phyloP scores from a whole-genome alignment of 1,140 invertebrate species.

The Mactra quadrangularis region DNA sequence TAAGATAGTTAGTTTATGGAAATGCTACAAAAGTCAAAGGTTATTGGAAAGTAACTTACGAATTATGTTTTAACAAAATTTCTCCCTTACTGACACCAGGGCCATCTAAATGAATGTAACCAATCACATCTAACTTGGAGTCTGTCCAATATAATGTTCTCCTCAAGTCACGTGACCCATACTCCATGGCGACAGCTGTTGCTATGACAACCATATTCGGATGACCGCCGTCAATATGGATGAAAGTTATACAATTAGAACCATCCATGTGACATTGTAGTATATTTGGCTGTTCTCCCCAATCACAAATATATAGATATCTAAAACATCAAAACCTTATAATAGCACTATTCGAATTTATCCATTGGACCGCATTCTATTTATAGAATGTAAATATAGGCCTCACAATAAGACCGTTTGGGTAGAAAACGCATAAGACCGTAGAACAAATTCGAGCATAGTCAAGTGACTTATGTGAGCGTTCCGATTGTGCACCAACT shows the following conservation, averaged over 20 bases:
- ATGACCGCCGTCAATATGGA: slow-evolving; percentile 26
- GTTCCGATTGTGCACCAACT: too few species aligned
- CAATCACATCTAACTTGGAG: slow-evolving; percentile 9
- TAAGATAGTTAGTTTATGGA: too few species aligned
- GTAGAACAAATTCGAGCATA: too few species aligned
- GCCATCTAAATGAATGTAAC: neutral
- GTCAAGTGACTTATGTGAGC: too few species aligned
- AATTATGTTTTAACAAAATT: neutral
- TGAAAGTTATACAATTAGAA: neutral
- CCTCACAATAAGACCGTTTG: too few species aligned
- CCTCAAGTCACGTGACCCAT: neutral
- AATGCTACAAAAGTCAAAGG: too few species aligned
- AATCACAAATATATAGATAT: slow-evolving; percentile 34
- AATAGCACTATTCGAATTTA: too few species aligned
- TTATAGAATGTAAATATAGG: too few species aligned
- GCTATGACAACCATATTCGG: slow-evolving; percentile 41
- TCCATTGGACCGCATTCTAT: too few species aligned
- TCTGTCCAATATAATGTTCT: slow-evolving; percentile 36
- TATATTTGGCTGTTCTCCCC: slow-evolving; percentile 3
- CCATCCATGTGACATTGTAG: slow-evolving; percentile 20
- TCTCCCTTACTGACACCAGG: neutral
- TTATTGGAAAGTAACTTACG: neutral
- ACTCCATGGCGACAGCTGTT: neutral
- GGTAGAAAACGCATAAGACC: too few species aligned
- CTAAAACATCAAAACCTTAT: neutral